Evolutionary conservation across 2,888 invertebrate species (phyloP).

Genomic region (Iselma pallidipennis): DNA sequence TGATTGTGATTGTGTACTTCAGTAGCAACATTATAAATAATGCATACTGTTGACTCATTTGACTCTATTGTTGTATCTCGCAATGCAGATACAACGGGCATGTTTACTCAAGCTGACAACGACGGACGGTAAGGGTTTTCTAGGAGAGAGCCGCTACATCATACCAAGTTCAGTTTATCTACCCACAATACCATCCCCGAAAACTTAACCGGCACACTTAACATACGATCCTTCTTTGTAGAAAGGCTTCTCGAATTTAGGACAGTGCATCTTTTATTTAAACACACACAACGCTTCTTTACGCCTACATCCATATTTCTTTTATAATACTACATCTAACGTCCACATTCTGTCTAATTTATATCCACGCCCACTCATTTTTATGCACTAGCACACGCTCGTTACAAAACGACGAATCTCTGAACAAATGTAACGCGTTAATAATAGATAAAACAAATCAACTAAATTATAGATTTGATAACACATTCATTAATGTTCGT

Average conservation of each 20-base stretch:
- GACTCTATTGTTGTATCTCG: conserved; percentile 28
- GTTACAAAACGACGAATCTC: not conserved
- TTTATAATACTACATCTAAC: not conserved
- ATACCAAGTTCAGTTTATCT: not conserved
- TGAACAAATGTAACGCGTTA: not conserved
- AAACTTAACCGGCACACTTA: not conserved
- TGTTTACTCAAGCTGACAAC: conserved; percentile 25
- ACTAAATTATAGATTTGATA: not conserved
- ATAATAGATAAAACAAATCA: not conserved
- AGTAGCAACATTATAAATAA: conserved; percentile 18
- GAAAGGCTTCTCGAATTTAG: not conserved
- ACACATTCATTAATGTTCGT: not conserved
- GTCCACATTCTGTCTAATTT: no score
- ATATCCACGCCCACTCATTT: not conserved
- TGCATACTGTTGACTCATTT: conserved; percentile 27
- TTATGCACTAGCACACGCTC: not conserved
- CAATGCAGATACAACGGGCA: conserved; percentile 23
- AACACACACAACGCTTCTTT: not conserved
- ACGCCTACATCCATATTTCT: no score
- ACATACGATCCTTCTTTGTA: not conserved
- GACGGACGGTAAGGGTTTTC: conserved; percentile 17
- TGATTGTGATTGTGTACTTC: conserved; percentile 6
- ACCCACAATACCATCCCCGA: not conserved
- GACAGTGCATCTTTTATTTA: not conserved
- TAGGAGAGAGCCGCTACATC: no score